Evolutionary conservation across 2,888 invertebrate species (phyloP), one percentile per base, ranked within the genome.

Genomic region (Xestia ashworthii): DNA sequence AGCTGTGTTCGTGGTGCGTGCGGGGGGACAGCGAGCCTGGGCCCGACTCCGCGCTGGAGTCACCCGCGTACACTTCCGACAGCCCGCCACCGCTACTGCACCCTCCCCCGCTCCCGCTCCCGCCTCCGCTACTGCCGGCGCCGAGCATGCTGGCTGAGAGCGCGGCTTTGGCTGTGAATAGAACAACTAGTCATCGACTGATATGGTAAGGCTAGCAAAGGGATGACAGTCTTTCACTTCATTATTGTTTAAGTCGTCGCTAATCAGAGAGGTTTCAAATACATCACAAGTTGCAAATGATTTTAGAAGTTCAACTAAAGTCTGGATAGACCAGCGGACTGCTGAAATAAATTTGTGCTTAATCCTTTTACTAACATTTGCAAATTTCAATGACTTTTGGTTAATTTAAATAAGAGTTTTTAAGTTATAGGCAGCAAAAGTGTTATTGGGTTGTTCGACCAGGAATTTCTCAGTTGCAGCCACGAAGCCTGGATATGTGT

Each of bases 1-100:
- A 96, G 96, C 96, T 96, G 91, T 96, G 96, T 46, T 96, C 96
- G 87, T 95, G 95, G 82, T 96, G 96, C 0, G 96, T 95, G 9
- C 96, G 94, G 16, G 96, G 96, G 0, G 96, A 96, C 74, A 96
- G 92, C 22, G 96, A 96, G 16, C 96, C 96, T 11, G 96, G 96
- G 12, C 96, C 96, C 5, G 96, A 96, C 88, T 96, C 96, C 0
- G 91, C 96, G 89, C 96, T 96, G 16, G 96, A 96, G 90, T 96
- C 96, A 0, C 96, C 96, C 16, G 96, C 96, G 91, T 96, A 96
- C 60, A 96, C 95, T 73, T 96, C 96, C 0, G 96, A 96, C 80
- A 96, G 93, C 0, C 95, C 96, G 3, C 96, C 96, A 0, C 92
- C 96, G 77, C 96, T 95, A 71, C 96, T 95, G 41, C 95, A 94